These are phyloP conservation scores for Sinosuthora webbiana DNA, from an alignment of 2,113 vertebrate genomes.

Conservation along the genomic window DNA sequence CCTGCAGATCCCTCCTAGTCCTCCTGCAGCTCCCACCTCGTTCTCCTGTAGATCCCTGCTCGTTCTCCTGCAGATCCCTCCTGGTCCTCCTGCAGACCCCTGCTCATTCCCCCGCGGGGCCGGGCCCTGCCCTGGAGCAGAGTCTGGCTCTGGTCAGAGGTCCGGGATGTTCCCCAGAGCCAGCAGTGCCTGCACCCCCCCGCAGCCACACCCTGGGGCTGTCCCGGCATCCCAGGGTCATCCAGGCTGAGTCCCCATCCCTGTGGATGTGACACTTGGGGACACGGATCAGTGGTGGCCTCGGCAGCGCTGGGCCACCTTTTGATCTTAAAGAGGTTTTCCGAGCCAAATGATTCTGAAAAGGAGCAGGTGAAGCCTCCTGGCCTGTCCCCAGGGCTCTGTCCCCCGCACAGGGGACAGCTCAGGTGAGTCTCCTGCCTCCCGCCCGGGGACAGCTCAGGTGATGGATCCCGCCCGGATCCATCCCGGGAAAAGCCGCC, in stretches of 20 bases:
- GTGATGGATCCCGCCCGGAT: neutral
- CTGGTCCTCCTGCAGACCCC: too few species aligned
- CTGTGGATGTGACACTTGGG: neutral
- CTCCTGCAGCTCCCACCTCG: neutral
- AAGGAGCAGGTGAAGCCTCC: neutral
- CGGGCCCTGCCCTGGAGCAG: neutral
- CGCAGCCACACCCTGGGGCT: fast-evolving
- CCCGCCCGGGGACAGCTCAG: fast-evolving
- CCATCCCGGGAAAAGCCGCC: neutral
- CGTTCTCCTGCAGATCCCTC: neutral
- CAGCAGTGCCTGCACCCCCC: neutral
- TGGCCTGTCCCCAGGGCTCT: neutral
- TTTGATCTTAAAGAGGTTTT: neutral
- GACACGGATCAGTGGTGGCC: neutral
- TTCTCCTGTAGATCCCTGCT: neutral
- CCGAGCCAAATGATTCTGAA: neutral
- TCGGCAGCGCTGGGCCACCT: neutral
- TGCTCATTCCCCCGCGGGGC: neutral
- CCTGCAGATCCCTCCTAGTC: neutral
- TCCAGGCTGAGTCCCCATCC: neutral
- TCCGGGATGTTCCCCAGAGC: neutral
- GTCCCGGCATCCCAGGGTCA: fast-evolving
- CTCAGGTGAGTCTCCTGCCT: neutral
- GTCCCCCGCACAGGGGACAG: fast-evolving
- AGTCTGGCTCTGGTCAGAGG: fast-evolving